These are phyloP conservation scores for Cyanistes caeruleus DNA, from an alignment of 2,113 vertebrate genomes.

Conservation along the genomic window DNA sequence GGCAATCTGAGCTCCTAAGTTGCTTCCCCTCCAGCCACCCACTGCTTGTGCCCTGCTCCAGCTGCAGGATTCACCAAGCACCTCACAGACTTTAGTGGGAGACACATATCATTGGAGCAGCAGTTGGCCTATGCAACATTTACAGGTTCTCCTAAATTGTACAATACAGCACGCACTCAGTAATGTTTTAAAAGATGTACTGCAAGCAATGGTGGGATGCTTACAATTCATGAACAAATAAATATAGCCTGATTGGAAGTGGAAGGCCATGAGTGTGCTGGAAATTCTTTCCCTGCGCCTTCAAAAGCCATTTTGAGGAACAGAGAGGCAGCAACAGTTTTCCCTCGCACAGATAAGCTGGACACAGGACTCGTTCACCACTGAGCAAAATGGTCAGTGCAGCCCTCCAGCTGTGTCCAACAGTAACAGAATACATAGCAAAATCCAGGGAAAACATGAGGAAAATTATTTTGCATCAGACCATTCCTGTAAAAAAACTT, in stretches of 20 bases:
- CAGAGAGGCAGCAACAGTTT: not conserved
- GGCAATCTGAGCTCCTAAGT: not conserved
- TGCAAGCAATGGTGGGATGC: not conserved
- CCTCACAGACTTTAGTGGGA: not conserved
- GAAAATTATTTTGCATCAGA: not conserved
- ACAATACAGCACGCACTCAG: not conserved
- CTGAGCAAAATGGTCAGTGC: not conserved
- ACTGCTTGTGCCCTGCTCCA: not conserved
- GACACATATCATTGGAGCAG: fast-evolving
- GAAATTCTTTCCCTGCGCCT: not conserved
- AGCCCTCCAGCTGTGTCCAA: not conserved
- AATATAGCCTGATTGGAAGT: not conserved
- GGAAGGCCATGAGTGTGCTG: fast-evolving
- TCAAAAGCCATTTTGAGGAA: not conserved
- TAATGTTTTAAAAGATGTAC: not conserved
- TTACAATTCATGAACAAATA: not conserved
- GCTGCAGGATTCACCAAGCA: not conserved
- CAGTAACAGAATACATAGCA: not conserved
- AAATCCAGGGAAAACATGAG: not conserved
- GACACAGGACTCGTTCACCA: not conserved
- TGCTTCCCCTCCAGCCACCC: not conserved
- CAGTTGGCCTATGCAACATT: not conserved
- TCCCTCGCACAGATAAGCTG: not conserved
- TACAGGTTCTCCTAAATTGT: not conserved
- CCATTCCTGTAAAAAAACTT: not conserved